Base-by-base conservation (phyloP, 1,140 invertebrate genomes). In the Coenobita brevimanus region DNA sequence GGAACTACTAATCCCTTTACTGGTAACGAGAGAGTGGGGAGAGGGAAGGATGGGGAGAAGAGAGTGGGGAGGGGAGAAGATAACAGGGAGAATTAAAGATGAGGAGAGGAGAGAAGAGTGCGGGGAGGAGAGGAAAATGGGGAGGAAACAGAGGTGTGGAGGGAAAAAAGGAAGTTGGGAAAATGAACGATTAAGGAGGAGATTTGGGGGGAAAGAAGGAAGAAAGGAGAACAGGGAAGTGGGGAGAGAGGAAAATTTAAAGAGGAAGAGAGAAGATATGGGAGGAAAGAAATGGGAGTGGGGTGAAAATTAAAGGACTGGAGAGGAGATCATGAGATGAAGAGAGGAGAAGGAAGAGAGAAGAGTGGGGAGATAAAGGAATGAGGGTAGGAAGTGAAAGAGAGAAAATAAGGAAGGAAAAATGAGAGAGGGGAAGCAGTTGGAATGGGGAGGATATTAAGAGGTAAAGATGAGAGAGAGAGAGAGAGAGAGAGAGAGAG, bases 401-500 rank as follows among this genome's bases (percentile, higher is more conserved):
- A 57, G n/a, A 57, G n/a, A 57, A 57, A 57, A 57, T 13, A 57
- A n/a, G 54, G 54, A n/a, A 13, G 13, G 54, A 57, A n/a, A 13
- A 57, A n/a, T 10, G n/a, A 57, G n/a, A 13, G 54, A n/a, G 10
- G 13, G 54, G 54, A 13, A 13, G 10, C 10, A 13, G 54, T 57
- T 13, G n/a, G 13, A n/a, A 57, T 10, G n/a, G n/a, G 54, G 54
- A 57, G 54, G n/a, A n/a, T 13, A n/a, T 13, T 10, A 57, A n/a
- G n/a, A n/a, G n/a, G 54, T 13, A n/a, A 57, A n/a, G n/a, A n/a
- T 13, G 54, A 57, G 54, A 57, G 54, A 57, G 54, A 57, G 54
- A 57, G 54, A 57, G 54, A 57, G 54, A 57, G 54, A 57, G 54
- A 57, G 54, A 57, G 54, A 57, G 54, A 57, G 54, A 57, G 54